These are phyloP conservation scores for Pelosia muscerda DNA, from an alignment of 2,888 invertebrate genomes.

Conservation along the genomic window DNA sequence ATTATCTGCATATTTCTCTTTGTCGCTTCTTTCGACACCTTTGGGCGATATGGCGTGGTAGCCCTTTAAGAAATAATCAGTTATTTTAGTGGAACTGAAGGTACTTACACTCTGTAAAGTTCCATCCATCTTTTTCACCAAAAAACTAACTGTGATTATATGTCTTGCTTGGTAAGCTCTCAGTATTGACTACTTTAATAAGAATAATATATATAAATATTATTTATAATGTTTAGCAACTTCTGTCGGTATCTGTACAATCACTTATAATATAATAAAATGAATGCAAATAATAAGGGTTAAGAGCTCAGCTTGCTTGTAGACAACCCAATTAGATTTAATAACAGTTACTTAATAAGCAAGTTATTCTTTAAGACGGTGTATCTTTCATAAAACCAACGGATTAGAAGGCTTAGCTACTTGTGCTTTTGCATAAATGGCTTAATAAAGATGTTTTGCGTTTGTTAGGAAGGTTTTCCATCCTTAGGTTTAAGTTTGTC, in stretches of 20 bases:
- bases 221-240: not conserved
- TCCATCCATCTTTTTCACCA: too few species aligned
- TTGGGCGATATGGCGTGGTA: too few species aligned
- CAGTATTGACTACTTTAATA: too few species aligned
- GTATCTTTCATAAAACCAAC: slow-evolving; percentile 40
- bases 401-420: slow-evolving; percentile 27
- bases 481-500: not conserved
- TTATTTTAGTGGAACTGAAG: too few species aligned
- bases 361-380: slow-evolving; percentile 29
- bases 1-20: too few species aligned
- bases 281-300: slow-evolving; percentile 12
- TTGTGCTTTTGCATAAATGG: slow-evolving; percentile 14
- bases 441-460: not conserved
- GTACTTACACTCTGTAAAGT: too few species aligned
- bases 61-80: too few species aligned
- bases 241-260: not conserved
- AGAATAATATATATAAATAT: too few species aligned
- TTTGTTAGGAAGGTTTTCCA: not conserved
- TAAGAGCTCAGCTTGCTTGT: slow-evolving; percentile 8
- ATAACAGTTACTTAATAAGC: slow-evolving; percentile 21
- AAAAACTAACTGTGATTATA: too few species aligned
- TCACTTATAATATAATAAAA: not conserved
- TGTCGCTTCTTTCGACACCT: too few species aligned
- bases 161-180: too few species aligned
- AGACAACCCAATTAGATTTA: slow-evolving; percentile 44